Evolutionary conservation across 2,888 invertebrate genomes (phyloP).

Genomic region (Drosophila planitibia): DNA sequence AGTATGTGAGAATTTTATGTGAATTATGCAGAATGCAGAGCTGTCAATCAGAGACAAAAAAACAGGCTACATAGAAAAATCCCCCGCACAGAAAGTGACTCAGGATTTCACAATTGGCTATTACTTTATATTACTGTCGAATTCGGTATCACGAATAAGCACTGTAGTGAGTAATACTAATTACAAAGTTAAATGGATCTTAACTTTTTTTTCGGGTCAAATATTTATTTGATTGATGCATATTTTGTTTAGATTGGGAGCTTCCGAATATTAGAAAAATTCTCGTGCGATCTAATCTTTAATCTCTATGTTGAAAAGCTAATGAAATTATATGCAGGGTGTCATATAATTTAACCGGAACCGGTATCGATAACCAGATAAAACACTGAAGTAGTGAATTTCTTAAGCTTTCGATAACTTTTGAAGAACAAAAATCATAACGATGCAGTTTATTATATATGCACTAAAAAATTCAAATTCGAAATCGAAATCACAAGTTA

Average conservation of each 20-base stretch:
- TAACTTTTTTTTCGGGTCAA: background rate
- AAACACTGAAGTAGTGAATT: background rate
- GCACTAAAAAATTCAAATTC: background rate
- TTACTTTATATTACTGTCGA: background rate
- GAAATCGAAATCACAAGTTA: background rate
- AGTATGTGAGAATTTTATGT: background rate
- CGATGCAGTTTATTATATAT: background rate
- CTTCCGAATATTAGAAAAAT: background rate
- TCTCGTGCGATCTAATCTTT: background rate
- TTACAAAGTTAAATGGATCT: background rate
- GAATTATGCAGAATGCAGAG: conserved; percentile 7
- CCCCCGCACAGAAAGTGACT: conserved; percentile 4
- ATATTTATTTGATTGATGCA: no score
- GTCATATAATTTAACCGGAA: background rate
- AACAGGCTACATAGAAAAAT: conserved; percentile 1
- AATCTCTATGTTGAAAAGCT: background rate
- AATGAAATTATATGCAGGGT: background rate
- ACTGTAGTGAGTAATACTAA: background rate
- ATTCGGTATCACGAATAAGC: background rate
- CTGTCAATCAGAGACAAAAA: conserved; percentile 1
- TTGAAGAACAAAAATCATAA: background rate
- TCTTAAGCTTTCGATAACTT: background rate
- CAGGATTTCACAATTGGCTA: background rate
- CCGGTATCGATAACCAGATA: background rate
- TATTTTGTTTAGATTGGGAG: background rate